Percentiles rank a stretch among this genome's conserved stretches.
These are phyloP conservation scores for Sebastes wilsoni DNA, from an alignment of 2,797 vertebrate species.

Conservation along the genomic window DNA sequence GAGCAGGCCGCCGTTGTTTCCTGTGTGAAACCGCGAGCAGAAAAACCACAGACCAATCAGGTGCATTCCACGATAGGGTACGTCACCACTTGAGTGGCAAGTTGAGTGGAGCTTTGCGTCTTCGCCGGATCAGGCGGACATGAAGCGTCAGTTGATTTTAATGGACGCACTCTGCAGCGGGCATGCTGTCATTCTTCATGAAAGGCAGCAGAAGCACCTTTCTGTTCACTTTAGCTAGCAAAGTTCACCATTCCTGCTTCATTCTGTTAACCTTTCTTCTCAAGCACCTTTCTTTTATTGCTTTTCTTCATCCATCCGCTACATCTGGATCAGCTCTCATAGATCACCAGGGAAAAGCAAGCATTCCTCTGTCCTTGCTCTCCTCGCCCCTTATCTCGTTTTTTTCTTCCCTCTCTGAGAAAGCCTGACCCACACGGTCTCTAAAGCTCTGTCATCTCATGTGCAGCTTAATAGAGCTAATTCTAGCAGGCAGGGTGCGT, in stretches of 20 bases:
- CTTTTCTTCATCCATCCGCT: conserved; percentile 2
- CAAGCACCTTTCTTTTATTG: conserved; percentile 2
- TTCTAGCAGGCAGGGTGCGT: conserved; percentile 1
- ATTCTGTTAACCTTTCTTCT: background rate
- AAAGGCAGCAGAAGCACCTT: background rate
- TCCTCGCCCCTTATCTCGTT: background rate
- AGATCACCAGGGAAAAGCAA: conserved; percentile 8
- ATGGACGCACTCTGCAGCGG: background rate
- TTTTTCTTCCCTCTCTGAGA: background rate
- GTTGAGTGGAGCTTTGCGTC: too few species aligned
- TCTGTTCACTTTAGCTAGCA: background rate
- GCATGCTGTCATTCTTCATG: background rate
- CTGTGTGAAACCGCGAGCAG: too few species aligned
- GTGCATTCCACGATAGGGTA: too few species aligned
- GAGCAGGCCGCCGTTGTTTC: too few species aligned
- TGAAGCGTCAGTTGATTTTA: background rate
- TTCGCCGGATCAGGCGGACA: too few species aligned
- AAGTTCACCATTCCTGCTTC: background rate
- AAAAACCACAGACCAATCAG: too few species aligned
- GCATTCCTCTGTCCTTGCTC: background rate
- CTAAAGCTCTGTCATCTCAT: conserved; percentile 40
- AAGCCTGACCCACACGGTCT: conserved; percentile 2
- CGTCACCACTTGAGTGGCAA: too few species aligned
- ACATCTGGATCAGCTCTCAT: conserved; percentile 4
- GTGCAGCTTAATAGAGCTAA: conserved; percentile 25